These are phyloP conservation scores for Drosophila quinaria DNA, from an alignment of 2,888 invertebrate genomes.

Conservation along the genomic window DNA sequence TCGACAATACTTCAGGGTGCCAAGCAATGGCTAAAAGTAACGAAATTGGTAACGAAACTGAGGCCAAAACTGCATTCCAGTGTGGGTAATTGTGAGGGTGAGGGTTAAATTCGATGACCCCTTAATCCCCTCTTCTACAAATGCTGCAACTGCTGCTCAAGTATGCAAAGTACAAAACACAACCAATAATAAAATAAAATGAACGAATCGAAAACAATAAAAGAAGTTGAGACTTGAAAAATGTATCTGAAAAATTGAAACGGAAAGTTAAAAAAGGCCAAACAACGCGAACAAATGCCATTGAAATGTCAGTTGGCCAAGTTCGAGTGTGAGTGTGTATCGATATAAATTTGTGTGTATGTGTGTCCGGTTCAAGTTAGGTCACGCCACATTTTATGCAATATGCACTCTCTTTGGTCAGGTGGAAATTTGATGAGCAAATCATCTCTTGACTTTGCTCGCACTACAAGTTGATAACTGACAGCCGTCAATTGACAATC, in stretches of 20 bases:
- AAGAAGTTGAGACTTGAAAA: slow-evolving; percentile 16
- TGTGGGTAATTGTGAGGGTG: slow-evolving; percentile 46
- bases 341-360: slow-evolving; percentile 11
- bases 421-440: slow-evolving; percentile 27
- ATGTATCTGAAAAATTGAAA: slow-evolving; percentile 26
- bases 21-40: slow-evolving; percentile 19
- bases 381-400: slow-evolving; percentile 11
- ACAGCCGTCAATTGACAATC: slow-evolving; percentile 25
- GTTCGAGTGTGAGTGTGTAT: slow-evolving; percentile 15
- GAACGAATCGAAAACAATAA: slow-evolving; percentile 1
- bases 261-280: slow-evolving; percentile 37
- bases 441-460: slow-evolving; percentile 36
- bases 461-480: slow-evolving; percentile 25
- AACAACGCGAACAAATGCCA: slow-evolving; percentile 61
- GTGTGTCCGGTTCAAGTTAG: slow-evolving; percentile 39
- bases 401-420: slow-evolving; percentile 19
- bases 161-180: slow-evolving; percentile 60
- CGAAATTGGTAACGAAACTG: slow-evolving; percentile 23
- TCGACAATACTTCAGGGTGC: slow-evolving; percentile 47
- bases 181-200: slow-evolving; percentile 25
- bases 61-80: slow-evolving; percentile 66
- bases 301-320: slow-evolving; percentile 56
- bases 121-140: neutral
- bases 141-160: slow-evolving; percentile 26
- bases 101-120: slow-evolving; percentile 48